Conservation (phyloP, 2,113 vertebrate species). For the Planiliza haematocheilus region DNA sequence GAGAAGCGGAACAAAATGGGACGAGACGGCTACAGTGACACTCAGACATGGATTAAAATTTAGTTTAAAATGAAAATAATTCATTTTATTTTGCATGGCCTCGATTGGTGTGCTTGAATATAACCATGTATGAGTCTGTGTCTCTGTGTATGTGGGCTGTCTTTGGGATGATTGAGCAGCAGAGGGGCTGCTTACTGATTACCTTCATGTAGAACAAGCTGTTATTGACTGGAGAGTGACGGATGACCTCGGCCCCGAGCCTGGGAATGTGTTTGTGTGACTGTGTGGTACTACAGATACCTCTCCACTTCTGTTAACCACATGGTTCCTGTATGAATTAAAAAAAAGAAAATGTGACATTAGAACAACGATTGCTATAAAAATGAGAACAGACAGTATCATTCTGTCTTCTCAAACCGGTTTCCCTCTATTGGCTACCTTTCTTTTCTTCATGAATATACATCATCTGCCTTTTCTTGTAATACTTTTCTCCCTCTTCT, state of each 20-base stretch:
- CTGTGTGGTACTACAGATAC: constrained; percentile 23
- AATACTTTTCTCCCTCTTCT: constrained; percentile 13
- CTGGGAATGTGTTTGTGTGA: constrained; percentile 49
- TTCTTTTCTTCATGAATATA: constrained; percentile 7
- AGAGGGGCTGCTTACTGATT: constrained; percentile 91
- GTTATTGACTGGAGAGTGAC: constrained; percentile 93
- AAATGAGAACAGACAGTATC: not conserved
- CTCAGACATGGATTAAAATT: constrained; percentile 6
- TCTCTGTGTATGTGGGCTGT: constrained; percentile 81
- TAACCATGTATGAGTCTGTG: constrained; percentile 25
- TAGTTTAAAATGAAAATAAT: not conserved
- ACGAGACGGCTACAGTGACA: constrained; percentile 27
- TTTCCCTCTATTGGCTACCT: not conserved
- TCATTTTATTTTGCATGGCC: not conserved
- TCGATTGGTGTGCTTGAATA: constrained; percentile 13
- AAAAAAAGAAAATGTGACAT: constrained; percentile 24
- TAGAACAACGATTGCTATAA: constrained; percentile 32
- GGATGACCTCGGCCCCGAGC: constrained; percentile 83
- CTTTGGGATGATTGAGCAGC: constrained; percentile 89
- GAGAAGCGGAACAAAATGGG: constrained; percentile 20
- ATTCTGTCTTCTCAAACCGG: not conserved
- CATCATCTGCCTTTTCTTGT: constrained; percentile 9
- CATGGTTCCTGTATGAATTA: constrained; percentile 10
- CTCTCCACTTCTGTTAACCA: constrained; percentile 3
- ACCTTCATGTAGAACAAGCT: constrained; percentile 96